These are phyloP conservation scores for Melanargia galathea DNA, from an alignment of 2,888 invertebrate species.

Conservation along the genomic window DNA sequence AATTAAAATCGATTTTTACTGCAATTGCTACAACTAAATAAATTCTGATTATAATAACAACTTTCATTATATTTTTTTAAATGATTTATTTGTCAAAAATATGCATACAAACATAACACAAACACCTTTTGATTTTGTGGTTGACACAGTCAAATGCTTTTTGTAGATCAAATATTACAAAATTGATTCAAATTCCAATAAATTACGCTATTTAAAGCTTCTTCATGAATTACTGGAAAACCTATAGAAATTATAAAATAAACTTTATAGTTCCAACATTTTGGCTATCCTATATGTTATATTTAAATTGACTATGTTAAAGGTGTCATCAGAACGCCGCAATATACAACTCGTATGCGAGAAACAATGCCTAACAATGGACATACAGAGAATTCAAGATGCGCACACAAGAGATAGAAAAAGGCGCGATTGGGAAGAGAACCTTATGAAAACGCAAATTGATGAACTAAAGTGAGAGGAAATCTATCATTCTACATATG, in stretches of 20 bases:
- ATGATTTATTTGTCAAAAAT: no score
- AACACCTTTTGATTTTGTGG: no score
- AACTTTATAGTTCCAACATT: no score
- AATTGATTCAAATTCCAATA: no score
- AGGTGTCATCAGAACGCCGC: conserved; percentile 81
- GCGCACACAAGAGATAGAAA: conserved; percentile 81
- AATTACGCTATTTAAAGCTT: no score
- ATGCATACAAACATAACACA: no score
- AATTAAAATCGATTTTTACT: not conserved
- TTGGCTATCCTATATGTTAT: no score
- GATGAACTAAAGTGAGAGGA: conserved; percentile 66
- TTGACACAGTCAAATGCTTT: not conserved
- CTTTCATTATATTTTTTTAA: not conserved
- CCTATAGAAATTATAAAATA: no score
- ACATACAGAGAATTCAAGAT: conserved; percentile 81
- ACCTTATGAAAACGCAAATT: conserved; percentile 64
- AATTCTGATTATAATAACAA: not conserved
- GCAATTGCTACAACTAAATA: not conserved
- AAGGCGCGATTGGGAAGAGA: conserved; percentile 82
- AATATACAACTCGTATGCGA: conserved; percentile 82
- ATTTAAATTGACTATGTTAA: no score
- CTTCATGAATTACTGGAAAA: no score
- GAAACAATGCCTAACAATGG: conserved; percentile 81
- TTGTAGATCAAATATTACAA: not conserved
- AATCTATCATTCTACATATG: not conserved